phyloP scores from a whole-genome alignment of 2,113 vertebrate species.

The Cheilinus undulatus region DNA sequence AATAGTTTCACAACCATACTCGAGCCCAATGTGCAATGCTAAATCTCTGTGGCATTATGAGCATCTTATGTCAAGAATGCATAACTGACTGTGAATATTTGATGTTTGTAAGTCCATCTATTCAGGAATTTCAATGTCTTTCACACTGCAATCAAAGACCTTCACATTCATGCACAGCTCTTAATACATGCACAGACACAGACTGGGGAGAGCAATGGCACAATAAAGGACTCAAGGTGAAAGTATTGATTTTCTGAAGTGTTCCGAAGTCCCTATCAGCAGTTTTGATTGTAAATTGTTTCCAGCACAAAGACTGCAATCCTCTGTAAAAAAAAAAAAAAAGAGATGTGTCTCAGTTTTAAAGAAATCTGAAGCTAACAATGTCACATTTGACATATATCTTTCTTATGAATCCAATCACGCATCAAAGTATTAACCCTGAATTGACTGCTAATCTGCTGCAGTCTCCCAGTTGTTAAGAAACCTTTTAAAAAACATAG shows the following conservation, averaged over 20 bases:
- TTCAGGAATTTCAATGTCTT: constrained; percentile 43
- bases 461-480: background rate
- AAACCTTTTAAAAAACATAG: background rate
- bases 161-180: constrained; percentile 1
- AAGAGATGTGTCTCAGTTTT: background rate
- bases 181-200: background rate
- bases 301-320: constrained; percentile 20
- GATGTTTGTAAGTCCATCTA: constrained; percentile 8
- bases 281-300: constrained; percentile 32
- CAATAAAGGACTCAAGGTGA: constrained; percentile 13
- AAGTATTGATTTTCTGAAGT: constrained; percentile 46
- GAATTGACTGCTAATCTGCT: background rate
- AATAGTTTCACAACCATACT: constrained; percentile 9
- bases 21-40: background rate
- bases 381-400: constrained; percentile 12
- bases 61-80: constrained; percentile 33
- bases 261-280: constrained; percentile 28
- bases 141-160: background rate
- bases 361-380: background rate
- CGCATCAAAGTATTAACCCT: constrained; percentile 10
- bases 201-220: constrained; percentile 5
- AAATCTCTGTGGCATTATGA: constrained; percentile 11
- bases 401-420: background rate
- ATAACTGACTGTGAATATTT: constrained; percentile 22
- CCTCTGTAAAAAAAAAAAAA: background rate